Conservation (phyloP, 2,797 vertebrate species). For the Sandelia bainsii region DNA sequence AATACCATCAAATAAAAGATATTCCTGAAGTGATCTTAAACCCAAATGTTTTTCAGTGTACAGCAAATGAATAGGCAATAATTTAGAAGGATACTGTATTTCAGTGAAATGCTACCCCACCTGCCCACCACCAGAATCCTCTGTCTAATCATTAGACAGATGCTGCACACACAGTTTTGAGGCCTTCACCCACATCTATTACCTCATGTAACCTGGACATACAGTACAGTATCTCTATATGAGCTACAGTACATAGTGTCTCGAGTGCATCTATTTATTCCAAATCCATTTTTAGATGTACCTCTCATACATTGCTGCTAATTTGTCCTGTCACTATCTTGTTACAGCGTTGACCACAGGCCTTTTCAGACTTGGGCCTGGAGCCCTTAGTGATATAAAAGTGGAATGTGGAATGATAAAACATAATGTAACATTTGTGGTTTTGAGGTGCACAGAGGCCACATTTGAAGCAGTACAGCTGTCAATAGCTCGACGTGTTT, state of each 20-base stretch:
- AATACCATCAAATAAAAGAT: too few relatives aligned
- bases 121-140: too few relatives aligned
- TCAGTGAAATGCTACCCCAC: too few relatives aligned
- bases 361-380: not conserved
- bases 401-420: not conserved
- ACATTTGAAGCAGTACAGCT: not conserved
- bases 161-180: too few relatives aligned
- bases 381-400: not conserved
- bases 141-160: too few relatives aligned
- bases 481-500: not conserved
- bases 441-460: not conserved
- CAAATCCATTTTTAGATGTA: not conserved
- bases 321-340: slow-evolving; percentile 1
- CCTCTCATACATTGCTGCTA: not conserved
- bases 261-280: not conserved
- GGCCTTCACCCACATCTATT: too few relatives aligned
- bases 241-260: not conserved
- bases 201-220: too few relatives aligned
- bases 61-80: too few relatives aligned
- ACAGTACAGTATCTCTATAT: too few relatives aligned
- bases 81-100: too few relatives aligned
- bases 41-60: too few relatives aligned
- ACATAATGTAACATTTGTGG: not conserved
- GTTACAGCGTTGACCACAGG: not conserved
- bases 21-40: too few relatives aligned